These are phyloP conservation scores for Mantis religiosa DNA, from an alignment of 2,888 invertebrate genomes.

Conservation along the genomic window DNA sequence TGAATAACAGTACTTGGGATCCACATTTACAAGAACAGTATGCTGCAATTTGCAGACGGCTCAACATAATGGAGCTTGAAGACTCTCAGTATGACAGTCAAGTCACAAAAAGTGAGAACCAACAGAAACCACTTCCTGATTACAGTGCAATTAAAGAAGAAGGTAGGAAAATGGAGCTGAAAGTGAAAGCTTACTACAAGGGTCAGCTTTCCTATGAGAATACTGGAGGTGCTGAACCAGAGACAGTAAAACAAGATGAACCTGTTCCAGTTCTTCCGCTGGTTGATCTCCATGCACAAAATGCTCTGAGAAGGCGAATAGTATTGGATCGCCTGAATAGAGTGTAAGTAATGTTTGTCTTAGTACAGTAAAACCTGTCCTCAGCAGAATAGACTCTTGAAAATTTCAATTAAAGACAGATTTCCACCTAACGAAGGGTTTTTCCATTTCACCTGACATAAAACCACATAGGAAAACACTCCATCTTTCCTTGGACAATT, in stretches of 20 bases:
- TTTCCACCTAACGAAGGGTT: too few relatives aligned
- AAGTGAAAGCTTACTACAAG: conserved; percentile 54
- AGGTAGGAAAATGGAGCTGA: conserved; percentile 58
- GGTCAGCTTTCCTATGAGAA: conserved; percentile 49
- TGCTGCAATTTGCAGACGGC: conserved; percentile 56
- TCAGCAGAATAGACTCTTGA: too few relatives aligned
- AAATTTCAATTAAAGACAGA: too few relatives aligned
- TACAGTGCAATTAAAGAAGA: conserved; percentile 59
- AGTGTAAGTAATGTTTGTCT: conserved; percentile 45
- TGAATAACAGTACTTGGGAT: conserved; percentile 45
- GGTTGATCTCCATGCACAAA: conserved; percentile 63
- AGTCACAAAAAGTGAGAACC: neutral
- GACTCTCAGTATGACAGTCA: conserved; percentile 53
- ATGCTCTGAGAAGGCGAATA: conserved; percentile 62
- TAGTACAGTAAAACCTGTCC: too few relatives aligned
- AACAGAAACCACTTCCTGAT: conserved; percentile 58
- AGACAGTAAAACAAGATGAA: conserved; percentile 33
- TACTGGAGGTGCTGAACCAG: conserved; percentile 31
- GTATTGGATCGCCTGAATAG: conserved; percentile 63
- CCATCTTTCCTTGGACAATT: too few relatives aligned
- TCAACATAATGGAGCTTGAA: conserved; percentile 60
- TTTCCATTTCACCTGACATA: too few relatives aligned
- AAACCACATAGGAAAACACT: too few relatives aligned
- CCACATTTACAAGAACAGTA: conserved; percentile 49
- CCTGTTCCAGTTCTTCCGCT: conserved; percentile 52